phyloP scores from a whole-genome alignment of 2,113 vertebrate species.

The Lucifuga dentata region DNA sequence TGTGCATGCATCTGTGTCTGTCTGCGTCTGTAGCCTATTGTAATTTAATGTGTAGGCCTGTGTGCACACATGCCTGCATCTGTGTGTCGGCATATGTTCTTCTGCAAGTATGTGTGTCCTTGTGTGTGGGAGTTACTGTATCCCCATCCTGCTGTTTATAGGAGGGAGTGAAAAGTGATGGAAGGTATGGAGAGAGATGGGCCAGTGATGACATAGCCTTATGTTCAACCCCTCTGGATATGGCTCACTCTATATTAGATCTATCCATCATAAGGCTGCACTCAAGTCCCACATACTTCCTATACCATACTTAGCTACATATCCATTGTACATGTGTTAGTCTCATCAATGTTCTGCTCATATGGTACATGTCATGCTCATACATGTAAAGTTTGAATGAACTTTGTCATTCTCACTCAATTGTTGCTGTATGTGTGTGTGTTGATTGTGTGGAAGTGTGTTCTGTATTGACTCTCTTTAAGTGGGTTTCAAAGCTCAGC shows the following conservation, averaged over 20 bases:
- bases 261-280: slow-evolving; percentile 74
- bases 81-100: slow-evolving; percentile 9
- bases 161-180: slow-evolving; percentile 71
- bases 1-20: slow-evolving; percentile 42
- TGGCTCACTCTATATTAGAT: slow-evolving; percentile 70
- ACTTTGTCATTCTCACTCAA: slow-evolving; percentile 63
- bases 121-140: slow-evolving; percentile 63
- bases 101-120: slow-evolving; percentile 24
- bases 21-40: slow-evolving; percentile 29
- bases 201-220: slow-evolving; percentile 76
- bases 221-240: slow-evolving; percentile 71
- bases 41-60: slow-evolving; percentile 32
- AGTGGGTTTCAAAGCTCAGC: slow-evolving; percentile 68
- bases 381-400: slow-evolving; percentile 63
- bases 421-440: slow-evolving; percentile 37
- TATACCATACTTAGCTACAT: slow-evolving; percentile 44
- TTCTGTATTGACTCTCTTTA: slow-evolving; percentile 60
- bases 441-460: slow-evolving; percentile 45
- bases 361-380: slow-evolving; percentile 64
- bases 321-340: slow-evolving; percentile 76
- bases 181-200: slow-evolving; percentile 68
- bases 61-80: slow-evolving; percentile 17
- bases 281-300: slow-evolving; percentile 53
- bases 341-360: slow-evolving; percentile 70
- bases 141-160: slow-evolving; percentile 64